Percentiles rank a stretch among this genome's conserved stretches.
phyloP scores from a whole-genome alignment of 2,888 invertebrate genomes.

The Cerastis leucographa region DNA sequence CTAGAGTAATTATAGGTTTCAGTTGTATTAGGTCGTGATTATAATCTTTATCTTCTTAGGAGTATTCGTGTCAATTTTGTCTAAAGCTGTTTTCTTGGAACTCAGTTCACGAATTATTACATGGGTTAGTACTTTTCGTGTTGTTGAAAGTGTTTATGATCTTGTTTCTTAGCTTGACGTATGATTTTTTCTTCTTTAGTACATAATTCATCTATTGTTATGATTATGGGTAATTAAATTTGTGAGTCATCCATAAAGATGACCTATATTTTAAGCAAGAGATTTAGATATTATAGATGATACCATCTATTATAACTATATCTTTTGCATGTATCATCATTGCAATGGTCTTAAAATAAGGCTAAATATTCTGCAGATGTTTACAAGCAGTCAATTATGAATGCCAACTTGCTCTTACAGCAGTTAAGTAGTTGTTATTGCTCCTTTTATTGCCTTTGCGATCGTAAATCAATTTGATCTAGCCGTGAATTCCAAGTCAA shows the following conservation, averaged over 20 bases:
- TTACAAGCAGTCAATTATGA: conserved; percentile 30
- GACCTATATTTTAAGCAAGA: neutral
- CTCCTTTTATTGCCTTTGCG: conserved; percentile 28
- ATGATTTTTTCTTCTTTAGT: neutral
- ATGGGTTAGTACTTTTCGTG: neutral
- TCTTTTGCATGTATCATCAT: neutral
- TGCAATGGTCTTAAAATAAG: neutral
- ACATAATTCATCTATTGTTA: neutral
- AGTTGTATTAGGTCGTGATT: conserved; percentile 9
- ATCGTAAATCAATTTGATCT: conserved; percentile 40
- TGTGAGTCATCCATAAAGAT: neutral
- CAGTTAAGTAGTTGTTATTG: conserved; percentile 29
- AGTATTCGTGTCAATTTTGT: conserved; percentile 5
- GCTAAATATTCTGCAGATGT: neutral
- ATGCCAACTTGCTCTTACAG: conserved; percentile 31
- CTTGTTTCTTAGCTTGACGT: neutral
- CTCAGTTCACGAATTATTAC: neutral
- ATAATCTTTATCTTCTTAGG: conserved; percentile 20
- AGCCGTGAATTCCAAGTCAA: conserved; percentile 38
- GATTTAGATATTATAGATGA: no score
- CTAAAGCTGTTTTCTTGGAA: neutral
- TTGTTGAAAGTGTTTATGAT: neutral
- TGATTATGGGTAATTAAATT: neutral
- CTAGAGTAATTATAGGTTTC: conserved; percentile 20
- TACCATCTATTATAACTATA: neutral